Conservation (phyloP, 1,140 invertebrate species). For the Panagrolaimus sp. region DNA sequence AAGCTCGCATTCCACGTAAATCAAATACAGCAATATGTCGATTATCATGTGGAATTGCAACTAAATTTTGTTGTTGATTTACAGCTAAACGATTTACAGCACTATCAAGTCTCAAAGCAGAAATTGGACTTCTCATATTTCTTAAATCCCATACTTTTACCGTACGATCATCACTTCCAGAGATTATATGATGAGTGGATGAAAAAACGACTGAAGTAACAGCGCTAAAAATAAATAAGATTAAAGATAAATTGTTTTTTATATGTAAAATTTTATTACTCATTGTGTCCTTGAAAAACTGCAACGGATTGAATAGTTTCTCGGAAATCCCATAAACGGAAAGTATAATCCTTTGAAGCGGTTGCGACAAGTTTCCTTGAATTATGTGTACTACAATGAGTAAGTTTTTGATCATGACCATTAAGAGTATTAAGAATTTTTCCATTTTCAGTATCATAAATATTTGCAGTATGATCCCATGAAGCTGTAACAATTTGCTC, state of each 20-base stretch:
- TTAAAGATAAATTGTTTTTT: slow-evolving; percentile 16
- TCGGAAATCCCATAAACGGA: slow-evolving; percentile 92
- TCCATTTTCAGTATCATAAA: slow-evolving; percentile 94
- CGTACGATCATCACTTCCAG: slow-evolving; percentile 89
- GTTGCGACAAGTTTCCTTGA: slow-evolving; percentile 85
- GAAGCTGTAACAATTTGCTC: slow-evolving; percentile 83
- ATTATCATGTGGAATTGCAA: slow-evolving; percentile 95
- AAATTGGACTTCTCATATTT: slow-evolving; percentile 89
- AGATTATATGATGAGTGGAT: slow-evolving; percentile 87
- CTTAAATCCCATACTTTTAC: slow-evolving; percentile 74
- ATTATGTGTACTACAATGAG: slow-evolving; percentile 80
- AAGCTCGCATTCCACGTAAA: slow-evolving; percentile 74
- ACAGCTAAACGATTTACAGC: slow-evolving; percentile 82
- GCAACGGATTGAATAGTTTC: slow-evolving; percentile 89
- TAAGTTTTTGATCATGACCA: slow-evolving; percentile 88
- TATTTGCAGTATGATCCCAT: slow-evolving; percentile 88
- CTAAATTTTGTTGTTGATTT: slow-evolving; percentile 70
- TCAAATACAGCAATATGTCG: slow-evolving; percentile 90
- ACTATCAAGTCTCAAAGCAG: slow-evolving; percentile 85
- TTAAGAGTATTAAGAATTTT: slow-evolving; percentile 78
- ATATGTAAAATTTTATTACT: slow-evolving; percentile 65
- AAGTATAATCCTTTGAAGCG: slow-evolving; percentile 89
- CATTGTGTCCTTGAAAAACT: slow-evolving; percentile 95
- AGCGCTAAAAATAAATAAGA: slow-evolving; percentile 66
- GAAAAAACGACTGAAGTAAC: slow-evolving; percentile 94